Conservation (phyloP, 2,113 vertebrate species). For the Dryoscopus gambensis region DNA sequence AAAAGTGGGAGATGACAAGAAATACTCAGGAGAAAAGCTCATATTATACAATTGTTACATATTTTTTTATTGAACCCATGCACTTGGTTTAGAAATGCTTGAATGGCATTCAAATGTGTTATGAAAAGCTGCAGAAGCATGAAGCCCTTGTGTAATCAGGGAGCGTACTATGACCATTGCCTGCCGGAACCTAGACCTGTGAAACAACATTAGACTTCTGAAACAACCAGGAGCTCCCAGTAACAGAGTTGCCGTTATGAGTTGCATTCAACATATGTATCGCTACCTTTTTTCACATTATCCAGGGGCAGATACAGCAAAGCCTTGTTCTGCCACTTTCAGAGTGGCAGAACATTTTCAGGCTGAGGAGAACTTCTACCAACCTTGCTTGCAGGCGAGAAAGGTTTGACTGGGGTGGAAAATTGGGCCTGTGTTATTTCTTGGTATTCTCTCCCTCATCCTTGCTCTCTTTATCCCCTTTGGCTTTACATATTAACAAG, state of each 20-base stretch:
- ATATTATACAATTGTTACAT: neutral
- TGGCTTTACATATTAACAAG: neutral
- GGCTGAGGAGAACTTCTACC: neutral
- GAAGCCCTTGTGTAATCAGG: neutral
- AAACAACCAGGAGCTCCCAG: neutral
- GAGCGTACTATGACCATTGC: neutral
- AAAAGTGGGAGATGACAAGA: neutral
- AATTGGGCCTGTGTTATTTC: neutral
- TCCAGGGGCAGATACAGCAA: neutral
- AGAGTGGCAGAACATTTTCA: no score
- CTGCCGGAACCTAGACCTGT: neutral
- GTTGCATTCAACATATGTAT: neutral
- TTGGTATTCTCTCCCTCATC: neutral
- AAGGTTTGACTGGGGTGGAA: neutral
- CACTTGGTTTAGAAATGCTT: neutral
- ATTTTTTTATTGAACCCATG: neutral
- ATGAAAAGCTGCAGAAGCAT: neutral
- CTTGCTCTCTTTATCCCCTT: neutral
- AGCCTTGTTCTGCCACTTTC: neutral
- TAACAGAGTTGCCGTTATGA: neutral
- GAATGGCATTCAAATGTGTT: neutral
- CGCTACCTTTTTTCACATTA: neutral
- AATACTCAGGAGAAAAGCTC: neutral
- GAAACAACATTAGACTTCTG: neutral
- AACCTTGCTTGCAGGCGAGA: neutral